These are phyloP conservation scores for Anastrepha obliqua DNA, from an alignment of 1,140 invertebrate species.

Conservation along the genomic window DNA sequence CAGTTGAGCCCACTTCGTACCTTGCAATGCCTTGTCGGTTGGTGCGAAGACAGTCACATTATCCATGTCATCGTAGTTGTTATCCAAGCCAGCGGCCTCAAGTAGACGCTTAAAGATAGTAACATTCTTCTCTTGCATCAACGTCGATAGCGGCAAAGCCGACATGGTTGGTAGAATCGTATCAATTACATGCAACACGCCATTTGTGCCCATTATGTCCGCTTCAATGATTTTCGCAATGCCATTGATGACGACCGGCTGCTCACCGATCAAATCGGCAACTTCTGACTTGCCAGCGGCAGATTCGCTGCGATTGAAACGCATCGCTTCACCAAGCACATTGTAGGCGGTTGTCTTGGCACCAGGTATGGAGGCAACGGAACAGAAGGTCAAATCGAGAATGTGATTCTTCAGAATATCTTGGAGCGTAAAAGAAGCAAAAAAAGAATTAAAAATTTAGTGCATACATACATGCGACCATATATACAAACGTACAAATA, in stretches of 20 bases:
- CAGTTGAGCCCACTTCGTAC: constrained; percentile 70
- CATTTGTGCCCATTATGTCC: constrained; percentile 80
- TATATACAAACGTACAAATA: too few relatives aligned
- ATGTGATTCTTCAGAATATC: constrained; percentile 81
- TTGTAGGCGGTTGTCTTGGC: constrained; percentile 77
- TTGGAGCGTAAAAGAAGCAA: constrained; percentile 62
- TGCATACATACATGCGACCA: neutral
- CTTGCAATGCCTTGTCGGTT: constrained; percentile 78
- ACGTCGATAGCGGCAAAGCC: constrained; percentile 73
- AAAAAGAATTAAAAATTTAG: neutral
- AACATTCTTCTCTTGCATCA: constrained; percentile 75
- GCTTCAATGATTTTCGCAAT: constrained; percentile 74
- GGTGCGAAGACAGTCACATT: constrained; percentile 81
- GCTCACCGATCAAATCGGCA: constrained; percentile 58
- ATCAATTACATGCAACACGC: constrained; percentile 83
- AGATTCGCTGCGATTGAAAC: constrained; percentile 75
- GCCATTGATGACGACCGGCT: constrained; percentile 74
- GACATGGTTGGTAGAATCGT: constrained; percentile 79
- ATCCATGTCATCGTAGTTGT: constrained; percentile 77
- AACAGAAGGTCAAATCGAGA: constrained; percentile 81
- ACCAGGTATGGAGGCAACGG: constrained; percentile 77
- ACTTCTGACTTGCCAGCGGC: constrained; percentile 60
- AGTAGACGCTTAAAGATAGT: constrained; percentile 75
- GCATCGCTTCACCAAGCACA: constrained; percentile 76
- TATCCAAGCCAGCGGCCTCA: constrained; percentile 77